Percentiles rank a stretch among this genome's conserved stretches.
Evolutionary conservation across 2,888 invertebrate genomes (phyloP).

Genomic region (Luperina testacea): DNA sequence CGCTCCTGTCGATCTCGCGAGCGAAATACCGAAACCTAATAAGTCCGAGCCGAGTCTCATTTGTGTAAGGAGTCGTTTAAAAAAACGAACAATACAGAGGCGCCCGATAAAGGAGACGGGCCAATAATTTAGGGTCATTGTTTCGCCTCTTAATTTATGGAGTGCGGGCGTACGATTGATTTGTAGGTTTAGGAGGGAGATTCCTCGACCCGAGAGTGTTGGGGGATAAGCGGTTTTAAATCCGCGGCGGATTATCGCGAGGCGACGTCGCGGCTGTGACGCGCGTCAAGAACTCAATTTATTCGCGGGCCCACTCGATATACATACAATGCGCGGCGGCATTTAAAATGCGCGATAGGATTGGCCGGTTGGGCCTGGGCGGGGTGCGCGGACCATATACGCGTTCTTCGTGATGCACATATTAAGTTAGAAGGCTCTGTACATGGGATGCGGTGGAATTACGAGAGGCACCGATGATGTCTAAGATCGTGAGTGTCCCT

Average conservation of each 20-base stretch:
- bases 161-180: constrained; percentile 88
- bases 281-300: constrained; percentile 86
- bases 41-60: constrained; percentile 88
- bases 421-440: constrained; percentile 88
- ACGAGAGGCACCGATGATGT: constrained; percentile 84
- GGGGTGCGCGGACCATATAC: constrained; percentile 85
- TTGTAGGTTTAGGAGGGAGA: constrained; percentile 85
- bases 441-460: constrained; percentile 85
- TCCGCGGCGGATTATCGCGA: constrained; percentile 69
- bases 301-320: constrained; percentile 84
- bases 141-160: constrained; percentile 89
- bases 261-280: constrained; percentile 65
- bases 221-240: constrained; percentile 79
- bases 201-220: constrained; percentile 77
- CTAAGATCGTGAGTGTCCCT: constrained; percentile 84
- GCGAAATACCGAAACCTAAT: constrained; percentile 88
- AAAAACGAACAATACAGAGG: constrained; percentile 84
- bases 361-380: constrained; percentile 85
- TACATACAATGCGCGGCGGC: constrained; percentile 88
- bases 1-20: constrained; percentile 84
- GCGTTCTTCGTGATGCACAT: constrained; percentile 89
- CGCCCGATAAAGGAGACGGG: constrained; percentile 86
- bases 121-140: constrained; percentile 90
- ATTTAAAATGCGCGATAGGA: constrained; percentile 88
- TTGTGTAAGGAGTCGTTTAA: constrained; percentile 86